Percentiles rank a stretch among this genome's conserved stretches.
Conservation (phyloP, 2,888 invertebrate species). For the Dromius quadrimaculatus region DNA sequence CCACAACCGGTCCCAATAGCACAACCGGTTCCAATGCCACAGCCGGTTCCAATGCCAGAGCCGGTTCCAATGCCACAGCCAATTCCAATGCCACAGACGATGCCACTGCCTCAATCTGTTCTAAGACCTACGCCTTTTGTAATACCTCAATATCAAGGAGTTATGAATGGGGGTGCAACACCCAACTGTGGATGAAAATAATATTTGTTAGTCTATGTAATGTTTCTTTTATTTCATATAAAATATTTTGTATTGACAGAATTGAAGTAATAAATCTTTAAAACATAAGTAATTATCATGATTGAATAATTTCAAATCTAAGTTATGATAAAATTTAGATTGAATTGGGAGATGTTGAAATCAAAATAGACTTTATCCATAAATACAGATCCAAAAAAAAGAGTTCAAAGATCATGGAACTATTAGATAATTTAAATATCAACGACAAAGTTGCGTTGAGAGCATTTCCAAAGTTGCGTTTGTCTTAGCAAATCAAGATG, state of each 20-base stretch:
- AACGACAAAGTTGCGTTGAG: constrained; percentile 1
- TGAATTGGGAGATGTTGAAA: background rate
- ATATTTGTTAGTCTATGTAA: no score
- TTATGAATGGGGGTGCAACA: background rate
- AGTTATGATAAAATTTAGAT: no score
- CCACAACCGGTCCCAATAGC: background rate
- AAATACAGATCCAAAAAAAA: constrained; percentile 6
- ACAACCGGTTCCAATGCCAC: background rate
- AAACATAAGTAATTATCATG: no score
- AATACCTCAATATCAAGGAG: background rate
- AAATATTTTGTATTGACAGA: no score
- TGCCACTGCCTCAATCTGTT: background rate
- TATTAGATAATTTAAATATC: constrained; percentile 37
- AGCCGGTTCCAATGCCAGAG: background rate
- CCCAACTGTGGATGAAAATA: background rate
- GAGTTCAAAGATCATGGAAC: constrained; percentile 30
- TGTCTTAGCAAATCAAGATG: background rate
- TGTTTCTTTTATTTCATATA: no score
- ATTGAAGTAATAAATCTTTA: no score
- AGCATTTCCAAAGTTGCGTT: constrained; percentile 7
- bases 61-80: background rate
- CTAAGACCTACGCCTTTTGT: background rate
- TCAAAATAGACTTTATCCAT: background rate
- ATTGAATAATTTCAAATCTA: no score
- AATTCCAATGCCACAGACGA: background rate